Percentiles rank a stretch among this genome's conserved stretches.
phyloP scores from a whole-genome alignment of 1,140 invertebrate genomes.

The Chlorops oryzae region DNA sequence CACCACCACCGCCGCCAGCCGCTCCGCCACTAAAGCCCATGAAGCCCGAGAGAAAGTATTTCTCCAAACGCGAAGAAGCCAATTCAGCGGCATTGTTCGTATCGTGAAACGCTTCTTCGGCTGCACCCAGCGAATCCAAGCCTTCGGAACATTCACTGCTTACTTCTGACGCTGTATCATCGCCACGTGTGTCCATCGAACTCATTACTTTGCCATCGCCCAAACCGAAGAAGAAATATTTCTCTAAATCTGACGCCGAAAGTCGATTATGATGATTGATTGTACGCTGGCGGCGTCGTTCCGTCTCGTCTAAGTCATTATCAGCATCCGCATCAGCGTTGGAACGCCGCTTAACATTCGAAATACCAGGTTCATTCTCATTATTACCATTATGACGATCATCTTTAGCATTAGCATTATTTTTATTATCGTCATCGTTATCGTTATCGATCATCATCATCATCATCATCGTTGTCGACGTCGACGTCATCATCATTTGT shows the following conservation, averaged over 20 bases:
- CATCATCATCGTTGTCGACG: no score
- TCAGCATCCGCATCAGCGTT: constrained; percentile 27
- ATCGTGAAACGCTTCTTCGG: constrained; percentile 53
- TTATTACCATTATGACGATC: no score
- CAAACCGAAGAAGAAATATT: constrained; percentile 84
- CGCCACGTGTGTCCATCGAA: constrained; percentile 49
- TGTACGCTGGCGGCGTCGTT: constrained; percentile 37
- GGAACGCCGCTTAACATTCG: no score
- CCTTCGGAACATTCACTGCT: constrained; percentile 82
- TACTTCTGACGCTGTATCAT: constrained; percentile 78
- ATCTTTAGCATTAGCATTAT: not conserved
- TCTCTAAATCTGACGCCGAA: constrained; percentile 78
- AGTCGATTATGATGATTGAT: constrained; percentile 51
- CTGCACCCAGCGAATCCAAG: constrained; percentile 59
- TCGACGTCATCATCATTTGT: no score
- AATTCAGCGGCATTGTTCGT: constrained; percentile 56
- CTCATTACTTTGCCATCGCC: constrained; percentile 60
- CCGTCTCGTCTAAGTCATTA: constrained; percentile 23
- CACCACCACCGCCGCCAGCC: not conserved
- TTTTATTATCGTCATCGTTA: not conserved
- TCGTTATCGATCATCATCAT: not conserved
- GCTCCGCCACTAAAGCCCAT: constrained; percentile 64
- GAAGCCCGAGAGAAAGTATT: constrained; percentile 83
- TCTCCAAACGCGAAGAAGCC: constrained; percentile 78
- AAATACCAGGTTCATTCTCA: no score